These are phyloP conservation scores for Syngnathus scovelli DNA, from an alignment of 2,113 vertebrate species.

Conservation along the genomic window DNA sequence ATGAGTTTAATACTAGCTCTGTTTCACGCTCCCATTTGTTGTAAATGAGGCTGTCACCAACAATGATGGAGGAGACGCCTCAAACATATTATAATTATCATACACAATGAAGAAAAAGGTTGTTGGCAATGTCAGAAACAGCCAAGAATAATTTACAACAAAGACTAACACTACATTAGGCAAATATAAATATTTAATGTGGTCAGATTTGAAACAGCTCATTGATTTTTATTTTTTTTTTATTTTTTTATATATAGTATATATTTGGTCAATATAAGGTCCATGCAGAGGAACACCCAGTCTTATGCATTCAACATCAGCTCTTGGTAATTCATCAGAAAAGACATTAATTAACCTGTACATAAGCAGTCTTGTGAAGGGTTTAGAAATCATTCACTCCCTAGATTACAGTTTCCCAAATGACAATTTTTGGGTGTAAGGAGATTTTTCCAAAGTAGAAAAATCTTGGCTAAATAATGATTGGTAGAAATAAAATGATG, in stretches of 20 bases:
- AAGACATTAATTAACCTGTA: conserved; percentile 51
- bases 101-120: neutral
- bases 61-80: conserved; percentile 19
- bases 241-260: neutral
- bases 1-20: conserved; percentile 44
- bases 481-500: too few relatives aligned
- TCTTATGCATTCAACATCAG: conserved; percentile 59
- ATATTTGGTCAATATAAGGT: neutral
- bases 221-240: neutral
- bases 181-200: neutral
- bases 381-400: neutral
- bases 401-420: neutral
- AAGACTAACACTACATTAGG: neutral
- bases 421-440: too few relatives aligned
- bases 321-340: conserved; percentile 57
- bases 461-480: too few relatives aligned
- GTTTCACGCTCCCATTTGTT: conserved; percentile 36
- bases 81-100: neutral
- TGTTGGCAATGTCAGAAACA: neutral
- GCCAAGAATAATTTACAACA: neutral
- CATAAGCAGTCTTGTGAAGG: conserved; percentile 18
- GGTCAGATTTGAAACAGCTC: neutral
- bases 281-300: conserved; percentile 26
- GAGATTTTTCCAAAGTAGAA: too few relatives aligned
- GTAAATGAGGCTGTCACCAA: conserved; percentile 32